These are phyloP conservation scores for Poeciliopsis turneri DNA, from an alignment of 2,797 vertebrate genomes.

Conservation along the genomic window DNA sequence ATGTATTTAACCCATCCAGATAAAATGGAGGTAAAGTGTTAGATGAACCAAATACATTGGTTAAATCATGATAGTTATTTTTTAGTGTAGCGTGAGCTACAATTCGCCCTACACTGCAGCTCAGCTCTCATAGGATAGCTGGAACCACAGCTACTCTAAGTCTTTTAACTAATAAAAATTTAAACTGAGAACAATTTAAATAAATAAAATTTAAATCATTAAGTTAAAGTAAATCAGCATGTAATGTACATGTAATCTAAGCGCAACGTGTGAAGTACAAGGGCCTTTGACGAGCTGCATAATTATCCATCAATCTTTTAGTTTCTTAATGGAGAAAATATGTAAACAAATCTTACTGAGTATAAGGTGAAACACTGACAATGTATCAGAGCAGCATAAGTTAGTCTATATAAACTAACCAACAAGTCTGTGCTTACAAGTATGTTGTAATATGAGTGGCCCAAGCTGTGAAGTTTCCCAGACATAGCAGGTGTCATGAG, in stretches of 20 bases:
- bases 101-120: neutral
- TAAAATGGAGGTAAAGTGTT: neutral
- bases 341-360: neutral
- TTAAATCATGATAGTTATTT: neutral
- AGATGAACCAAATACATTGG: neutral
- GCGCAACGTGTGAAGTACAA: neutral
- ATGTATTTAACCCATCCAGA: neutral
- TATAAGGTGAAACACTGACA: neutral
- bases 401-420: slow-evolving; percentile 18
- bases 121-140: too few relatives aligned
- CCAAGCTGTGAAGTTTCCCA: slow-evolving; percentile 52
- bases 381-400: slow-evolving; percentile 15
- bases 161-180: neutral
- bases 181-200: neutral
- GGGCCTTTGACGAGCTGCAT: neutral
- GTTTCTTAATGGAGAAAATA: neutral
- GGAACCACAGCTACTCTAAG: neutral
- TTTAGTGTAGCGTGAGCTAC: neutral
- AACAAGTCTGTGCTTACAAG: slow-evolving; percentile 22
- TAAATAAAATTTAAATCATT: neutral
- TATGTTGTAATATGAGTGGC: slow-evolving; percentile 14
- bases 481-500: slow-evolving; percentile 62
- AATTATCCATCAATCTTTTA: neutral
- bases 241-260: neutral
- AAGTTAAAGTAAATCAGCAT: neutral